These are phyloP conservation scores for Onychorhynchus coronatus DNA, from an alignment of 2,113 vertebrate species.

Conservation along the genomic window DNA sequence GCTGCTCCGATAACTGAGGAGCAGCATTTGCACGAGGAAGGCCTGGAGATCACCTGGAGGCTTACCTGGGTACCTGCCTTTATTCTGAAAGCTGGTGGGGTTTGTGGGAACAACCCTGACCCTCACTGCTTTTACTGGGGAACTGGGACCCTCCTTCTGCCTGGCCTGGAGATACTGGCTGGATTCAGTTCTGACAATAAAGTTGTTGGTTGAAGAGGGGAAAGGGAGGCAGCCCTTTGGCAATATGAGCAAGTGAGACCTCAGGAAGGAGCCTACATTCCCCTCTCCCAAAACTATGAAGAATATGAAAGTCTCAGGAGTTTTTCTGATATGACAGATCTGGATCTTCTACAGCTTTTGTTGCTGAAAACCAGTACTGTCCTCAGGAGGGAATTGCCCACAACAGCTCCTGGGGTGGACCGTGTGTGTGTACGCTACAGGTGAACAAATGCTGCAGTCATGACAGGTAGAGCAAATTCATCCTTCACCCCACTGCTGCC, in stretches of 20 bases:
- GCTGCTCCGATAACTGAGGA: rapidly evolving
- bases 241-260: neutral
- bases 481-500: neutral
- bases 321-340: neutral
- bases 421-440: neutral
- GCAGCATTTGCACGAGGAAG: neutral
- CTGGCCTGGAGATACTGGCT: neutral
- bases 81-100: rapidly evolving
- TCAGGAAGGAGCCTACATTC: neutral
- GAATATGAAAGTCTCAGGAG: neutral
- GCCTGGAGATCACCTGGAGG: rapidly evolving
- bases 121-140: neutral
- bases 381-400: neutral
- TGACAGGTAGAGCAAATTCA: rapidly evolving
- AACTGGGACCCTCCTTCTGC: rapidly evolving
- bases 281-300: neutral
- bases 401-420: neutral
- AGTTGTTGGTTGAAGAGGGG: neutral
- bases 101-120: rapidly evolving
- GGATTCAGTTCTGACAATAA: neutral
- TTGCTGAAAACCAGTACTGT: neutral
- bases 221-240: neutral
- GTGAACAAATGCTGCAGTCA: neutral
- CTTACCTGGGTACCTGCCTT: neutral
- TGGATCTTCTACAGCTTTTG: neutral